phyloP scores from a whole-genome alignment of 2,797 vertebrate species.

The Hybognathus amarus region DNA sequence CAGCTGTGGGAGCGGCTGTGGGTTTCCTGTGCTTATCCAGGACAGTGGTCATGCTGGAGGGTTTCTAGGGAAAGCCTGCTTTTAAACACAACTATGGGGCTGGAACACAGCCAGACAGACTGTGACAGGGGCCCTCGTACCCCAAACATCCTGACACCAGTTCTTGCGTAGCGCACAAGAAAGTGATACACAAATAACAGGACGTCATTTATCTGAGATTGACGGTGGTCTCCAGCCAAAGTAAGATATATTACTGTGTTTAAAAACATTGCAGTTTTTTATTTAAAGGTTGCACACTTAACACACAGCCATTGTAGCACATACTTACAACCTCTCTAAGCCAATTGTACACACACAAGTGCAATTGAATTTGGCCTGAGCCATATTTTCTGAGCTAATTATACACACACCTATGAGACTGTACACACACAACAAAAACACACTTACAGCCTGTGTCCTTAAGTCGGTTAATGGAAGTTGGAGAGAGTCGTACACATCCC shows the following conservation, averaged over 20 bases:
- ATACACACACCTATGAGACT: not conserved
- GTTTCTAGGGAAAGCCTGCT: constrained; percentile 72
- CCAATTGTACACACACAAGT: not conserved
- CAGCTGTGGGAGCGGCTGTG: constrained; percentile 74
- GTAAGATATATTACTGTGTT: not conserved
- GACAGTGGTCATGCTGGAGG: constrained; percentile 70
- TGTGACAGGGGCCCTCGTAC: constrained; percentile 8
- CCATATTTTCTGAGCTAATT: not conserved
- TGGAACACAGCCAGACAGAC: constrained; percentile 47
- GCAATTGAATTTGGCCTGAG: not conserved
- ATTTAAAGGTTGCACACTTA: constrained; percentile 4
- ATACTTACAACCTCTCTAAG: not conserved
- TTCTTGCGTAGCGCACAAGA: not conserved
- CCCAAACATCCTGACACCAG: constrained; percentile 43
- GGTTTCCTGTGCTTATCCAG: constrained; percentile 76
- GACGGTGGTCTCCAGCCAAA: constrained; percentile 21
- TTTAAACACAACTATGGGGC: constrained; percentile 36
- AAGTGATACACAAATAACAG: constrained; percentile 1
- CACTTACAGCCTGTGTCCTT: constrained; percentile 99
- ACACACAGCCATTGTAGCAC: not conserved
- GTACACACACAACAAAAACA: constrained; percentile 19
- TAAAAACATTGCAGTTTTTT: not conserved
- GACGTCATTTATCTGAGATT: constrained; percentile 37
- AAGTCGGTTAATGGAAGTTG: constrained; percentile 95
- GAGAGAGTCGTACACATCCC: constrained; percentile 97